phyloP scores from a whole-genome alignment of 2,797 vertebrate genomes.

The Enteromius treurensis region DNA sequence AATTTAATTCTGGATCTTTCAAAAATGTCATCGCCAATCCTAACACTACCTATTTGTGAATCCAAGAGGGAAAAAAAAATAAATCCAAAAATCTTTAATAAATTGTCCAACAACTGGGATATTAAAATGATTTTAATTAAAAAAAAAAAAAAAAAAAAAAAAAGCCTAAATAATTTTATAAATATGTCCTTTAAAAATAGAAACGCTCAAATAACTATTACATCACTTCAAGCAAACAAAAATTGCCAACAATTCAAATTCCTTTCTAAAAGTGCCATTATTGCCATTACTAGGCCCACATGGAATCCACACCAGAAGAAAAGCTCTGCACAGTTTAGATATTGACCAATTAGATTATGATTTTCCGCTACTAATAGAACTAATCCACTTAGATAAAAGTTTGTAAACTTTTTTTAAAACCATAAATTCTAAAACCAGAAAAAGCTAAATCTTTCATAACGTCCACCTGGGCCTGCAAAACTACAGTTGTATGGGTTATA shows the following conservation, averaged over 20 bases:
- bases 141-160: background rate
- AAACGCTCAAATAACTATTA: background rate
- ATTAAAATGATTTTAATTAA: background rate
- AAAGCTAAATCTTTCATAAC: background rate
- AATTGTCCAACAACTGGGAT: background rate
- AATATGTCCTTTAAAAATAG: too few species aligned
- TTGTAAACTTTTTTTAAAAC: background rate
- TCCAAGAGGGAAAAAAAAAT: background rate
- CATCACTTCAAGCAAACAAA: background rate
- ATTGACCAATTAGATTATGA: background rate
- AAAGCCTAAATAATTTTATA: background rate
- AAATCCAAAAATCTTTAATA: background rate
- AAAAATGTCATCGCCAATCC: background rate
- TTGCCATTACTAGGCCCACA: background rate
- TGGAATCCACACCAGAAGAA: background rate
- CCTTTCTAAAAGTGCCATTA: background rate
- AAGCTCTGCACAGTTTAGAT: background rate
- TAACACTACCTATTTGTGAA: background rate
- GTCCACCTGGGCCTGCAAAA: background rate
- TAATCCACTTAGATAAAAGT: background rate
- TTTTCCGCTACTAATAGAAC: background rate
- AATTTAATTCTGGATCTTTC: background rate
- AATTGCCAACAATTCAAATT: background rate
- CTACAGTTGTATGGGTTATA: slow-evolving; percentile 1
- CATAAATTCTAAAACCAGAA: background rate